Base-by-base conservation (phyloP, 2,888 invertebrate genomes). In the Diploptera punctata region DNA sequence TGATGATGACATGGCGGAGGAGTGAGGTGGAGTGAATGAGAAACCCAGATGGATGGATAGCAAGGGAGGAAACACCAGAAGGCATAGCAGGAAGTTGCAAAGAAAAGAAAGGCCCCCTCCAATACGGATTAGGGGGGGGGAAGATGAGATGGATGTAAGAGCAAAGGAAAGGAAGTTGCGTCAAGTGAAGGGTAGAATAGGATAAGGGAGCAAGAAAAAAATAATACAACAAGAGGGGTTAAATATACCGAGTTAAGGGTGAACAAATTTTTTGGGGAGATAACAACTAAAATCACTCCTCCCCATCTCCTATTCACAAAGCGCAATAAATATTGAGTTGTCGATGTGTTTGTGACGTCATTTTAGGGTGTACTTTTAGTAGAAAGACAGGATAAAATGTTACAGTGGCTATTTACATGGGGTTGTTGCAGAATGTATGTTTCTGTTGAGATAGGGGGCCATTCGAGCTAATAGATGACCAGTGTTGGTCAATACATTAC, bases 1-100 rank as follows among this genome's bases (percentile, higher is more conserved):
- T 26, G 47, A 44, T 29, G 29, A 57, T 57, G 57, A 67, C 29
- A 71, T 10, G 18, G 24, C 21, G 24, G 57, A 57, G 33, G 70
- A 62, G 52, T 62, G 26, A 49, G 49, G 62, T 33, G 61, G 19
- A 26, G 57, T 29, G 47, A 4, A n/a, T n/a, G 7, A 10, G 7
- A 47, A n/a, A 29, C n/a, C 26, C 29, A 13, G 29, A 29, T 57
- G 57, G 29, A 31, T 31, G 57, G 57, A 57, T 57, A 29, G 13
- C n/a, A 13, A 24, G 57, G 57, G 24, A 24, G 31, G n/a, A 57
- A 57, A 57, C 26, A 31, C 29, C 57, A 57, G 57, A 57, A 57
- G 57, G 57, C 57, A 57, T 24, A 33, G 29, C 57, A 57, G 57
- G 57, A 57, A 57, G 57, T 57, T 16, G 26, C 26, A 24, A 52